Evolutionary conservation across 1,140 invertebrate genomes (phyloP), one percentile per base, ranked within the genome.

Genomic region (Babylonia areolata): DNA sequence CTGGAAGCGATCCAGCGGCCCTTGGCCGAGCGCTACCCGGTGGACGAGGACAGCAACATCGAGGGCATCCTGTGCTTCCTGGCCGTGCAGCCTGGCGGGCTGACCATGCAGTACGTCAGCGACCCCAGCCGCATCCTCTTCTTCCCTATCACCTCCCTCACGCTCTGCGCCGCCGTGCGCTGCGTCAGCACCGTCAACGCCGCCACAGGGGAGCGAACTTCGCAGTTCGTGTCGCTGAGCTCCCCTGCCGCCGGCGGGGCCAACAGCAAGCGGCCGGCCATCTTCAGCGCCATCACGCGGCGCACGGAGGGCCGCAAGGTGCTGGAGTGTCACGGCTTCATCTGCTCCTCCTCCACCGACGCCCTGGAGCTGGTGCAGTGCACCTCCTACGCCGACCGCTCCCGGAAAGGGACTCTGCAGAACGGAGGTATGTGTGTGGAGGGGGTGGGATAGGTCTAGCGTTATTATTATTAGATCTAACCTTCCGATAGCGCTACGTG

Each of bases 251-350:
- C 92, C 3, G 88, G 90, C 2, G 91, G 90, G 5, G 84, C 86
- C 51, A 91, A 92, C 84, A 95, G 96, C 71, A 96, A 96, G 81
- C 97, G 98, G 94, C 99, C 99, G 64, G 99, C 99, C 15, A 96
- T 99, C 71, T 99, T 99, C 46, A 98, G 98, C 85, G 99, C 99
- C 78, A 95, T 99, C 71, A 96, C 99, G 46, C 87, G 99, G 69
- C 87, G 99, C 69, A 99, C 98, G 3, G 97, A 97, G 15, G 99
- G 99, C n/a, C 99, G 99, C 89, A 99, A 99, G 88, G 94, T 99
- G 28, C 95, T 99, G 20, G 99, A 99, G 95, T 99, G 99, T 95
- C 99, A 99, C 95, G 98, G 98, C 40, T 99, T 99, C 94, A 98
- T 99, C 90, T 99, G 98, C 94, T 98, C 98, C 33, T 88, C 90